Base-by-base conservation (phyloP, 2,797 vertebrate genomes). In the Sciurus carolinensis region DNA sequence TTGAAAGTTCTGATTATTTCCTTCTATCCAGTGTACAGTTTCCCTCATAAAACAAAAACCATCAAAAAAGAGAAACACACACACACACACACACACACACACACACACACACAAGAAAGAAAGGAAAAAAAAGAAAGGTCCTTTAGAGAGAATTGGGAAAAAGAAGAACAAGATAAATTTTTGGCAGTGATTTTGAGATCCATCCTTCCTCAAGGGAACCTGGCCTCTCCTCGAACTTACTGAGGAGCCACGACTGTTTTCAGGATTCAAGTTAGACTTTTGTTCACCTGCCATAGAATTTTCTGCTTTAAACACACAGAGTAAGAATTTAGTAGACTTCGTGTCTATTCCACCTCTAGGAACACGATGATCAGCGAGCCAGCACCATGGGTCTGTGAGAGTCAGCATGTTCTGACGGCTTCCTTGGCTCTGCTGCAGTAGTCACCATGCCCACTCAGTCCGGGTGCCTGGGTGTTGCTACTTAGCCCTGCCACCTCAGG, bases 321-420 rank as follows among this genome's bases (percentile, higher is more conserved):
- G 39, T 15, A 73, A 73, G 42, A 81, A 79, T 75, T 50, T 44
- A 22, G 18, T 28, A 80, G 30, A 36, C 14, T 73, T 75, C 33
- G 26, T 47, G 1, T 52, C 13, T 52, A 26, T 14, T 47, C 89
- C 71, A 67, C 9, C 64, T 89, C 42, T 57, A 64, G 71, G 36
- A 90, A 54, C 2, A 13, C 12, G 4, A 0, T 44, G 20, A 59
- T 39, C 62, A 42, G 4, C 39, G 39, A 26, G 72, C 14, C 67
- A 36, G 2, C 5, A 15, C n/a, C 17, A 11, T 1, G 0, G 28
- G 36, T 30, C 66, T 28, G 4, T 28, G 4, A 44, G 33, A 42
- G 15, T 85, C 18, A 30, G 15, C 11, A 30, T 80, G 8, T 47
- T n/a, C 28, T 30, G 52, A 14, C 26, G 20, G 33, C 44, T 71